Base-by-base conservation (phyloP, 2,113 vertebrate genomes). In the Galeopterus variegatus region DNA sequence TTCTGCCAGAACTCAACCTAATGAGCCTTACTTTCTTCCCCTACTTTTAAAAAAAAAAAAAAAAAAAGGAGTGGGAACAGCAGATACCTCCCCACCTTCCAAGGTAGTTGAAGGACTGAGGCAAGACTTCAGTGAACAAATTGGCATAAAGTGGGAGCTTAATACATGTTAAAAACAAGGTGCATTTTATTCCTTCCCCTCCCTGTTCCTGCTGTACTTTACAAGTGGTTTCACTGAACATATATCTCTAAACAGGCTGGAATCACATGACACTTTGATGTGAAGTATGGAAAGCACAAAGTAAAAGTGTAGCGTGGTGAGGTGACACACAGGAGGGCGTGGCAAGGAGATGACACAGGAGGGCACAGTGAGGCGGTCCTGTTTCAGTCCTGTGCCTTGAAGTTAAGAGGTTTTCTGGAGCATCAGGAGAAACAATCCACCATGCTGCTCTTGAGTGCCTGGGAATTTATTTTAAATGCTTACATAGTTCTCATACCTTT, bases 141-240 rank as follows among this genome's bases (percentile, higher is more conserved):
- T 1, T 2, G 24, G 75, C 19, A 0, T 6, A 67, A 54, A 48
- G 21, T 8, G 24, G 3, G 4, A 36, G 18, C 1, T 15, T 8
- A 64, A 73, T 10, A 45, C 48, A 21, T 11, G 14, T 6, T 3
- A 52, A 8, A 45, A 41, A 65, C 31, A 76, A 19, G 65, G 15
- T 24, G 7, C 10, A 23, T 6, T 36, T 54, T 36, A 18, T 15
- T 54, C 48, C 1, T 7, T 48, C 48, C 52, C 48, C 6, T 28
- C 31, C 28, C 60, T 24, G n/a, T 31, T 83, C 24, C 17, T 73
- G 4, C 2, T 4, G 28, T 8, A 5, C 8, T 52, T 52, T 31
- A 33, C 28, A 33, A 11, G 2, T 21, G 6, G 28, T 62, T 28
- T 26, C 60, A 33, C 4, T 21, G 52, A 62, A 50, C 12, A 67